Evolutionary conservation across 2,113 vertebrate species (phyloP).

Genomic region (Genyomyrus donnyi): DNA sequence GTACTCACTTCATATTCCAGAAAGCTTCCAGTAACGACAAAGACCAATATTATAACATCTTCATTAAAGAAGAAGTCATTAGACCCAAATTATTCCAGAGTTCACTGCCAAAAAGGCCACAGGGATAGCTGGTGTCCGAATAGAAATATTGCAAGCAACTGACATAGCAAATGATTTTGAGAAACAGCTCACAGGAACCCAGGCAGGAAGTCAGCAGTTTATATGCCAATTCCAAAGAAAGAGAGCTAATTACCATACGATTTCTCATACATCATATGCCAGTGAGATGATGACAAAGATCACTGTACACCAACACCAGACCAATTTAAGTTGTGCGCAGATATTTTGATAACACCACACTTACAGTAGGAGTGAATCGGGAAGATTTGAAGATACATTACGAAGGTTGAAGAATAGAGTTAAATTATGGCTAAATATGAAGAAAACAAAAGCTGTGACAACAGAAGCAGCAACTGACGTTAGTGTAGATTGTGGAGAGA

Average conservation of each 20-base stretch:
- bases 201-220: not conserved
- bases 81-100: not conserved
- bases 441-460: not conserved
- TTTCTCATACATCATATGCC: not conserved
- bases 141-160: not conserved
- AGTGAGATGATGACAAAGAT: not conserved
- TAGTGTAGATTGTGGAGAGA: not conserved
- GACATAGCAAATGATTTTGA: not conserved
- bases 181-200: not conserved
- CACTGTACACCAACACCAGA: not conserved
- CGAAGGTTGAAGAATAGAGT: not conserved
- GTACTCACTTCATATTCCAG: not conserved
- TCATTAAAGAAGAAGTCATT: not conserved
- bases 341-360: not conserved
- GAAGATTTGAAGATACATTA: not conserved
- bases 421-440: not conserved
- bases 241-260: not conserved
- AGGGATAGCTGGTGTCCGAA: not conserved
- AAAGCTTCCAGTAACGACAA: not conserved
- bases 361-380: not conserved
- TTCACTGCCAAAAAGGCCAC: not conserved
- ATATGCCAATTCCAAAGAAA: not conserved
- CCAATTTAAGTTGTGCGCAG: not conserved
- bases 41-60: slow-evolving; percentile 1
- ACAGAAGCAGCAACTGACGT: not conserved